Percentiles rank a stretch among this genome's conserved stretches.
These are phyloP conservation scores for Meandrina meandrites DNA, from an alignment of 92 coral and sea anemone genomes.

Conservation along the genomic window DNA sequence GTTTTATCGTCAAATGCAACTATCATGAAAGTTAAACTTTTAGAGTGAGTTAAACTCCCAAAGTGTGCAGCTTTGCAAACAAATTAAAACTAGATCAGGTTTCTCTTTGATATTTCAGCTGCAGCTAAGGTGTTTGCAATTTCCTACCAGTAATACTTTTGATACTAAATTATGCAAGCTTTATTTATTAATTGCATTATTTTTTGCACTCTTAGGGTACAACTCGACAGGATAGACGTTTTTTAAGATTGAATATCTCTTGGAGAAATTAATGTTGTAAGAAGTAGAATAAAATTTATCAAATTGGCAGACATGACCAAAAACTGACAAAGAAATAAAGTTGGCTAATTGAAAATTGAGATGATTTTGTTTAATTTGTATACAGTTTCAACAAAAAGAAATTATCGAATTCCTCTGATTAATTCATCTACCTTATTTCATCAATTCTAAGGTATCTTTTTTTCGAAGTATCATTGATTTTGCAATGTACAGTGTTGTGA, in stretches of 20 bases:
- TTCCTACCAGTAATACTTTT: neutral
- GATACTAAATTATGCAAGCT: neutral
- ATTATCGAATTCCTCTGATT: neutral
- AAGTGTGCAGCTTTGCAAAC: conserved; percentile 2
- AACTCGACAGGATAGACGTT: neutral
- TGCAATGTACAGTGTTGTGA: neutral
- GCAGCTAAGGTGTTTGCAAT: neutral
- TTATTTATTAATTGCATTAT: neutral
- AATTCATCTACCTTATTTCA: neutral
- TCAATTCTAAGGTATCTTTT: neutral
- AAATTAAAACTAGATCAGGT: neutral
- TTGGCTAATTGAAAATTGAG: neutral
- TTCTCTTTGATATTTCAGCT: neutral
- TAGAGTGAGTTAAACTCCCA: too few relatives aligned
- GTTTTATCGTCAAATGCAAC: too few relatives aligned
- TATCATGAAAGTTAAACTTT: too few relatives aligned
- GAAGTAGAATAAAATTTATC: neutral
- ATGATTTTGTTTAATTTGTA: neutral
- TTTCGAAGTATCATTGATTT: too few relatives aligned
- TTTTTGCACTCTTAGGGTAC: too few relatives aligned
- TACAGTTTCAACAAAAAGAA: neutral
- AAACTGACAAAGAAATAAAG: neutral
- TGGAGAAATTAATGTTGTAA: neutral
- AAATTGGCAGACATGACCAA: neutral
- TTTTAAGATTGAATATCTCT: neutral